phyloP scores from a whole-genome alignment of 1,140 invertebrate species.

The Meloidogyne hapla region DNA sequence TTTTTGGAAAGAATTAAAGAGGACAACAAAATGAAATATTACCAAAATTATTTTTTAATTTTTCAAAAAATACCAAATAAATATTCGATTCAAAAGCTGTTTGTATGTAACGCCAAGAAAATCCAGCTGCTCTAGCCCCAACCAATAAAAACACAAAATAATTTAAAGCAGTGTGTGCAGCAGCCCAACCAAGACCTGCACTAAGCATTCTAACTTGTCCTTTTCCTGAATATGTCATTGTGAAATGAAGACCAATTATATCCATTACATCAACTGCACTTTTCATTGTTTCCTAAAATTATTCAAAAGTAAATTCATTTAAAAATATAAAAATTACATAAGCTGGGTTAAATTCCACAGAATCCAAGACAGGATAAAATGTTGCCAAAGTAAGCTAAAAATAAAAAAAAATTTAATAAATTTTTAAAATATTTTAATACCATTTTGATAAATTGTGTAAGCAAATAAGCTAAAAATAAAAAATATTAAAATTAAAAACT shows the following conservation, averaged over 20 bases:
- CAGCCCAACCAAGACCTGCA: conserved; percentile 39
- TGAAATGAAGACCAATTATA: conserved; percentile 37
- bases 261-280: conserved; percentile 36
- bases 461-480: conserved; percentile 32
- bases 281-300: conserved; percentile 39
- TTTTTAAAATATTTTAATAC: background rate
- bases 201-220: conserved; percentile 33
- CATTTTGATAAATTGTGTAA: conserved; percentile 42
- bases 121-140: conserved; percentile 33
- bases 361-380: conserved; percentile 35
- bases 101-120: conserved; percentile 37
- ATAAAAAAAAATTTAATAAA: background rate
- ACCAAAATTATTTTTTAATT: too few species aligned
- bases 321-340: conserved; percentile 26
- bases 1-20: too few species aligned
- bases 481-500: background rate
- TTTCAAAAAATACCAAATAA: conserved; percentile 27
- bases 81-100: conserved; percentile 39
- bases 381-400: conserved; percentile 34
- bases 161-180: conserved; percentile 25
- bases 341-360: conserved; percentile 25
- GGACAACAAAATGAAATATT: too few species aligned
- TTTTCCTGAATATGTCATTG: conserved; percentile 36
- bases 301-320: too few species aligned
- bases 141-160: conserved; percentile 36